Evolutionary conservation across 2,797 vertebrate species (phyloP).

Genomic region (Schizothorax lantsangensis): DNA sequence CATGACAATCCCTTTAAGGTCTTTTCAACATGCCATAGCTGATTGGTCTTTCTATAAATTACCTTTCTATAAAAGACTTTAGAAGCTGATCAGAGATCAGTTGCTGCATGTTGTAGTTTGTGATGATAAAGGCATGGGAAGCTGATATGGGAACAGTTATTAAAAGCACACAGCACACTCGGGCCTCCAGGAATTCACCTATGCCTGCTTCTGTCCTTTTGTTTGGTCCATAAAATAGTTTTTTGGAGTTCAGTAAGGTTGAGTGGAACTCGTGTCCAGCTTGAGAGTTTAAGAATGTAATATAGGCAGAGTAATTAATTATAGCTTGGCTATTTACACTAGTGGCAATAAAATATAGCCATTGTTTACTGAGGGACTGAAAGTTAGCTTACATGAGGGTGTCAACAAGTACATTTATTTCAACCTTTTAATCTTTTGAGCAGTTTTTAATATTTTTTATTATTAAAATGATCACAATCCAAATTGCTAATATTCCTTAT

Average conservation of each 20-base stretch:
- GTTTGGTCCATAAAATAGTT: conserved; percentile 31
- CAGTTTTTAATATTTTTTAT: too few relatives aligned
- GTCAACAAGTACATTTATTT: neutral
- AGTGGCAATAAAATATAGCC: neutral
- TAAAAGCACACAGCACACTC: neutral
- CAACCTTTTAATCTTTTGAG: neutral
- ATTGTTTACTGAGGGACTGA: neutral
- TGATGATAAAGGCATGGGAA: conserved; percentile 10
- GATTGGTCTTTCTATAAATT: conserved; percentile 65
- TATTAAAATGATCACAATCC: neutral
- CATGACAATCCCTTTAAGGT: conserved; percentile 78
- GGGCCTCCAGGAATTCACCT: conserved; percentile 38
- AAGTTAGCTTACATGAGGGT: neutral
- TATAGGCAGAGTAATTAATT: neutral
- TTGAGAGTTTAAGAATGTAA: conserved; percentile 13
- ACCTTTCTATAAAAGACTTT: conserved; percentile 35
- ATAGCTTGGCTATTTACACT: neutral
- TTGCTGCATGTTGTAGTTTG: conserved; percentile 16
- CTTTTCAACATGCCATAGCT: conserved; percentile 62
- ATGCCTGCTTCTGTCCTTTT: conserved; percentile 25
- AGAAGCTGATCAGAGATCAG: conserved; percentile 48
- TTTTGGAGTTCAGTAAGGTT: conserved; percentile 27
- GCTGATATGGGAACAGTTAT: conserved; percentile 34
- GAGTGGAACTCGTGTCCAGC: conserved; percentile 16
- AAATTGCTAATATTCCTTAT: too few relatives aligned